A percentile compares a stretch with the other conserved stretches of the same genome.
Conservation (phyloP, 2,113 vertebrate species). For the Pandion haliaetus region DNA sequence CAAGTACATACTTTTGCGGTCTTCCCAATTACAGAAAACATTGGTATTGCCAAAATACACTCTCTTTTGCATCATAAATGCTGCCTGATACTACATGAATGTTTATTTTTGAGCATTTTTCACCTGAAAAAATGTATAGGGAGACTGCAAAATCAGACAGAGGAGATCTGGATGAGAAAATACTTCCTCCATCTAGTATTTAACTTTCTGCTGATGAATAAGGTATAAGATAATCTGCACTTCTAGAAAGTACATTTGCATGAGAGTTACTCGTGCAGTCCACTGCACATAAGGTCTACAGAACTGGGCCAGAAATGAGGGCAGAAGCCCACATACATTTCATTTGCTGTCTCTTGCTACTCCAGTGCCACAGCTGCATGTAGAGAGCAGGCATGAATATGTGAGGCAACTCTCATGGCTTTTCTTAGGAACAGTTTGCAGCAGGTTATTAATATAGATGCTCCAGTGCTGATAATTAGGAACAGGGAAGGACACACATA, state of each 20-base stretch:
- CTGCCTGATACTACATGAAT: neutral
- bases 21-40: slow-evolving; percentile 31
- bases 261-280: neutral
- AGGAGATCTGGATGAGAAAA: neutral
- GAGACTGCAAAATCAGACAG: neutral
- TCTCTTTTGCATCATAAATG: slow-evolving; percentile 28
- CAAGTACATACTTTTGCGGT: slow-evolving; percentile 23
- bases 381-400: neutral
- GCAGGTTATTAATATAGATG: neutral
- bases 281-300: neutral
- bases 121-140: neutral
- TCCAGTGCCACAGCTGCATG: neutral
- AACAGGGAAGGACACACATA: neutral
- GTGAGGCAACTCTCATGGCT: neutral
- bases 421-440: neutral
- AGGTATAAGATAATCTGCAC: neutral
- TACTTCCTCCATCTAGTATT: neutral
- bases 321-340: neutral
- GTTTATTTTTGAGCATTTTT: neutral
- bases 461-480: neutral
- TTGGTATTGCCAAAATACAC: slow-evolving; percentile 14
- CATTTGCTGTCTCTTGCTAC: neutral
- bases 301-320: neutral
- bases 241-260: neutral
- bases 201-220: neutral